Evolutionary conservation across 2,888 invertebrate genomes (phyloP), one percentile per base, ranked within the genome.

Genomic region (Epiblema foenella): DNA sequence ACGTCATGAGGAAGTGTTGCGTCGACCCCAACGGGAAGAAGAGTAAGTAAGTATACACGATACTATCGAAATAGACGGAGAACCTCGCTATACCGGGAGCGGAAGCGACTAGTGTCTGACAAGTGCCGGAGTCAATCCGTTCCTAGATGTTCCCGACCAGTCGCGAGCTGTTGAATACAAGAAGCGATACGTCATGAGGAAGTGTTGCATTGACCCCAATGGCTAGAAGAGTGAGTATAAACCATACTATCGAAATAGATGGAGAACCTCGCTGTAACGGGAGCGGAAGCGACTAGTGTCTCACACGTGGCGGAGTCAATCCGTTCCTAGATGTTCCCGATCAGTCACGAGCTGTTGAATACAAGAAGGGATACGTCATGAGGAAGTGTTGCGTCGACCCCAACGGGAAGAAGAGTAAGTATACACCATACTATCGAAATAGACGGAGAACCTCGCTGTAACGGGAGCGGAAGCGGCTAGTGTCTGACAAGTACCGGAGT

Each of bases 311-410:
- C 73, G 94, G 94, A 74, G 88, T 91, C 77, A 97, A 97, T 94
- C 97, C 97, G 62, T 97, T 97, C 94, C 94, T 98, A 70, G 98
- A 98, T 90, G 95, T 97, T 85, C 98, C 98, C 72, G 96, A 97
- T 88, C 95, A 96, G 77, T 95, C 96, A 76, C 96, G 96, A 79
- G 98, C 98, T 72, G 96, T 98, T 68, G 99, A 99, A 92, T 99
- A 98, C 93, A 99, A 99, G 94, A 98, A 98, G 91, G 99, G 99
- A 68, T 99, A 99, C 93, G 98, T 99, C 79, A 98, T 99, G 98
- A 95, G 99, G 78, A 99, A 99, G 93, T 98, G 98, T 87, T 98
- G 99, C 88, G 96, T 97, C 83, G 99, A 99, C 86, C 95, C 97
- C 60, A 99, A 99, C 89, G 99, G 98, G 78, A 98, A 98, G 90